Conservation (phyloP, 2,113 vertebrate species). For the Ctenomys sociabilis region DNA sequence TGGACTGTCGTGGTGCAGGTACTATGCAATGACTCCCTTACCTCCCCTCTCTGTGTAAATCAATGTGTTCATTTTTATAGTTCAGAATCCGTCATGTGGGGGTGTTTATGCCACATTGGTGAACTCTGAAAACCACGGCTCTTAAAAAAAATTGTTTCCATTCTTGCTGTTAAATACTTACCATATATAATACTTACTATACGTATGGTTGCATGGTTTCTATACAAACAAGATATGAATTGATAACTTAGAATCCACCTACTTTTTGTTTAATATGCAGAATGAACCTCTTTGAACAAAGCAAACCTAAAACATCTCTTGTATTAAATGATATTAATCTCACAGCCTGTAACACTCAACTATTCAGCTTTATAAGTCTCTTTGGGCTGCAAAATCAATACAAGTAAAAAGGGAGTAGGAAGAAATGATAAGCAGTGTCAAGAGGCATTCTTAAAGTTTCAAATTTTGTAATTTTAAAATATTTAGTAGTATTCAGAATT, state of each 20-base stretch:
- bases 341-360: not conserved
- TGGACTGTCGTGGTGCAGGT: not conserved
- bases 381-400: conserved; percentile 14
- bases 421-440: not conserved
- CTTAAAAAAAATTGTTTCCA: not conserved
- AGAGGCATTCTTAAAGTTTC: not conserved
- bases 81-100: not conserved
- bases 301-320: conserved; percentile 13
- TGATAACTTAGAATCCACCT: not conserved
- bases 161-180: conserved; percentile 13
- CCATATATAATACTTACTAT: not conserved
- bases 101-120: not conserved
- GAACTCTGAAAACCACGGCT: not conserved
- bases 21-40: not conserved
- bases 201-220: not conserved
- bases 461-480: conserved; percentile 44
- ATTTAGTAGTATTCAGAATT: not conserved
- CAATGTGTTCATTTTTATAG: not conserved
- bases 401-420: not conserved
- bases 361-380: not conserved
- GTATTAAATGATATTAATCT: conserved; percentile 39
- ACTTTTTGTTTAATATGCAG: not conserved
- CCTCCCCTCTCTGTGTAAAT: not conserved
- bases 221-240: not conserved
- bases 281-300: conserved; percentile 1